phyloP scores from a whole-genome alignment of 2,797 vertebrate genomes.

The Fistularia tabacaria region DNA sequence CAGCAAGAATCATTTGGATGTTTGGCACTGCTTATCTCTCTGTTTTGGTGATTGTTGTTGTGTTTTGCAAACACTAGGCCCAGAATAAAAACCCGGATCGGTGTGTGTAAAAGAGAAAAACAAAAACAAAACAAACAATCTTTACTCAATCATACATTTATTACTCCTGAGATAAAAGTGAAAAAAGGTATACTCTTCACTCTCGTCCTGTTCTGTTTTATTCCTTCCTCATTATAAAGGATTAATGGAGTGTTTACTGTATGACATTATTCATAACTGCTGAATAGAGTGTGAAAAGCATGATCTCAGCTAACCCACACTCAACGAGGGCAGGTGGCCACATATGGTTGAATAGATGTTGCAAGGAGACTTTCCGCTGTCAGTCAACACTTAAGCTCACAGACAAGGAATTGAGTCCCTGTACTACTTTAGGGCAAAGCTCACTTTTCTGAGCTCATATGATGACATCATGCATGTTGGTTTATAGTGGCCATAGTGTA shows the following conservation, averaged over 20 bases:
- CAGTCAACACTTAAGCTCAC: constrained; percentile 1
- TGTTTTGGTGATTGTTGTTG: constrained; percentile 66
- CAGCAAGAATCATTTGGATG: constrained; percentile 35
- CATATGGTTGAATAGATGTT: neutral
- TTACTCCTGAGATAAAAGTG: too few relatives aligned
- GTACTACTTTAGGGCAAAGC: constrained; percentile 6
- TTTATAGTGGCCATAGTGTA: constrained; percentile 1
- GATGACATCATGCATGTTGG: constrained; percentile 10
- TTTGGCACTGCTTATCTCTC: constrained; percentile 29
- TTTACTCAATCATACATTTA: too few relatives aligned
- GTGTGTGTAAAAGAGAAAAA: constrained; percentile 12
- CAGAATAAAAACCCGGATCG: constrained; percentile 6
- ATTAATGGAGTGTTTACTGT: constrained; percentile 19
- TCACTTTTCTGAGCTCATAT: constrained; percentile 17
- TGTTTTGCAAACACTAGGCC: constrained; percentile 42
- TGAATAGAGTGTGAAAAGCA: constrained; percentile 54
- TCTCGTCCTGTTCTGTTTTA: neutral
- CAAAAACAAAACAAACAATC: neutral
- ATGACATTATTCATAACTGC: constrained; percentile 41
- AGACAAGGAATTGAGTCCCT: constrained; percentile 9
- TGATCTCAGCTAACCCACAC: constrained; percentile 41
- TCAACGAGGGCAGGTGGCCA: constrained; percentile 13
- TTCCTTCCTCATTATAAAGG: constrained; percentile 13
- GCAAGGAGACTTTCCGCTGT: constrained; percentile 14
- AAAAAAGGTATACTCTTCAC: too few relatives aligned